These are phyloP conservation scores for Vireo altiloquus DNA, from an alignment of 2,113 vertebrate species.

Conservation along the genomic window DNA sequence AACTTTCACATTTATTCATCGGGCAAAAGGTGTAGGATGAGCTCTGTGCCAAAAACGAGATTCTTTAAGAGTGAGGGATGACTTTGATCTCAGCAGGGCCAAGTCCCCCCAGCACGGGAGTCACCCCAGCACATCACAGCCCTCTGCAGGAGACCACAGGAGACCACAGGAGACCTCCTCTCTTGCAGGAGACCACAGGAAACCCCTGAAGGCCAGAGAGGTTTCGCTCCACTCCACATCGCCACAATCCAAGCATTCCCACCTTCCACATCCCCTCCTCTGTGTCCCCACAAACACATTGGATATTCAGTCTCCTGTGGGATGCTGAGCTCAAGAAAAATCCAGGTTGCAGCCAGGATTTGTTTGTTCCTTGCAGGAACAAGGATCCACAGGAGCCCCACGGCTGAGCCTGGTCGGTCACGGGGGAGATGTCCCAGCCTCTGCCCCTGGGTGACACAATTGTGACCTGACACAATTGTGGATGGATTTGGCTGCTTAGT, in stretches of 20 bases:
- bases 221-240: background rate
- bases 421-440: background rate
- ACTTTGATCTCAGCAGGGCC: background rate
- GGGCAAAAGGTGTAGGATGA: background rate
- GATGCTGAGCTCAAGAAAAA: background rate
- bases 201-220: background rate
- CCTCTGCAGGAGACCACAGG: background rate
- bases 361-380: background rate
- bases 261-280: background rate
- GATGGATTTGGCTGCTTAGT: background rate
- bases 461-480: rapidly evolving
- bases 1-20: background rate
- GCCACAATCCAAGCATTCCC: rapidly evolving
- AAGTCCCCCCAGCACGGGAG: background rate
- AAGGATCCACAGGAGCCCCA: background rate
- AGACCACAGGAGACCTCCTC: no score
- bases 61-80: background rate
- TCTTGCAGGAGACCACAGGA: background rate
- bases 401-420: rapidly evolving
- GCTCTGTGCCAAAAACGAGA: rapidly evolving
- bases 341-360: background rate
- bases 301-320: rapidly evolving
- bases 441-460: background rate
- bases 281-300: rapidly evolving
- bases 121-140: background rate